Base-by-base conservation (phyloP, 2,797 vertebrate species). In the Dermochelys coriacea region DNA sequence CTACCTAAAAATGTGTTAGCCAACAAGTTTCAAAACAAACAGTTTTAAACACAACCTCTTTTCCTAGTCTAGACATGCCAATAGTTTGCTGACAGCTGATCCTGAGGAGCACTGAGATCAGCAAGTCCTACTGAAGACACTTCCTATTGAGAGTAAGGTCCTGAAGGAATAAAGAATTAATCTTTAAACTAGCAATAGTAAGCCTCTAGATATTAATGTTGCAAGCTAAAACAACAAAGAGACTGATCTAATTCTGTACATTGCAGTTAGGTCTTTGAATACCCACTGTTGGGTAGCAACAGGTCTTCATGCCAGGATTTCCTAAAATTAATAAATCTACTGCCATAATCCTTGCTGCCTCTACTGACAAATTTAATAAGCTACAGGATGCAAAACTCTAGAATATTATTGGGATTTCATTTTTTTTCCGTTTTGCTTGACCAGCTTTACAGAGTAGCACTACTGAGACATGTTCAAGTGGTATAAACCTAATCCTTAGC, bases 311-410 rank as follows among this genome's bases (percentile, higher is more conserved):
- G 94, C 93, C 97, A 98, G 89, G 82, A 95, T 98, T 98, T 98
- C 90, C 97, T 96, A 97, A 98, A 97, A 97, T 97, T 97, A 96
- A 98, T 98, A 98, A 98, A 97, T 97, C 93, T 96, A 90, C 86
- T 97, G 94, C 93, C 93, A 93, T 97, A 98, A 98, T 97, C 97
- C 96, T 97, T 93, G 89, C 96, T 98, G 94, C 92, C 96, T 98
- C 96, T 97, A 94, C 96, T 98, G 97, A 98, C 97, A 98, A 98
- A 97, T 94, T 96, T 97, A 98, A 98, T 98, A 98, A 98, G 98
- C 29, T 93, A 96, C 97, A 98, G 97, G 97, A 98, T 97, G 94
- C 93, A 97, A 98, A 98, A 87, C 90, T 94, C 92, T 94, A 83
- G 88, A 97, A 98, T 96, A 89, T 97, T 97, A 96, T 87, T 95